phyloP scores from a whole-genome alignment of 2,113 vertebrate species.

The Nesospiza acunhae region DNA sequence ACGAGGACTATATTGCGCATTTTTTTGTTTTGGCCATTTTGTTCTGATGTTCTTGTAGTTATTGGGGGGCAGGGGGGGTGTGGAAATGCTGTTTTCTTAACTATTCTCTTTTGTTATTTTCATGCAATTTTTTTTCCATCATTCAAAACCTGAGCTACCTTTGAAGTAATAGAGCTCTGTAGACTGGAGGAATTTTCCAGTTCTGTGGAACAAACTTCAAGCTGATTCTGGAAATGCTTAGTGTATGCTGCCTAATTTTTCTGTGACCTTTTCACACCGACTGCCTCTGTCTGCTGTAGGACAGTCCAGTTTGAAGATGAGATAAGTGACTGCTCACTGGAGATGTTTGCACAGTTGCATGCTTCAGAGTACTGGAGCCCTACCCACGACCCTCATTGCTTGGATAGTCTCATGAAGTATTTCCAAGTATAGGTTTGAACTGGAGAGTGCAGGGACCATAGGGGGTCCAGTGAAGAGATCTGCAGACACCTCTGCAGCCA shows the following conservation, averaged over 20 bases:
- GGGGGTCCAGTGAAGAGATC: neutral
- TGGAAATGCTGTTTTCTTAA: neutral
- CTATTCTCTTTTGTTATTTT: neutral
- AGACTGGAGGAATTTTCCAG: neutral
- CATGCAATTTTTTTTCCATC: neutral
- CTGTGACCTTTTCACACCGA: neutral
- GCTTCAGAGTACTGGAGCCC: neutral
- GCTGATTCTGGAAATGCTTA: neutral
- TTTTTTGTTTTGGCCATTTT: neutral
- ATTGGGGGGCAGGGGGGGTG: neutral
- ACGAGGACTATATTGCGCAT: neutral
- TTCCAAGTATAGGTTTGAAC: neutral
- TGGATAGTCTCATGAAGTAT: neutral
- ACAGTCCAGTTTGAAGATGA: neutral
- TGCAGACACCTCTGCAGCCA: neutral
- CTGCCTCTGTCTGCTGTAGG: neutral
- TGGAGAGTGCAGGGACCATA: neutral
- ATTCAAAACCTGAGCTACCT: neutral
- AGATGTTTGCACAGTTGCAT: neutral
- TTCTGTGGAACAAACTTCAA: neutral
- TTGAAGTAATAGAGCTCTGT: neutral
- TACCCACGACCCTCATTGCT: neutral
- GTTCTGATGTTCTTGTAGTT: neutral
- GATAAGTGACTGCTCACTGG: neutral
- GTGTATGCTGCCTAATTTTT: neutral